Base-by-base conservation (phyloP, 1,140 invertebrate species). In the Lethocerus indicus region DNA sequence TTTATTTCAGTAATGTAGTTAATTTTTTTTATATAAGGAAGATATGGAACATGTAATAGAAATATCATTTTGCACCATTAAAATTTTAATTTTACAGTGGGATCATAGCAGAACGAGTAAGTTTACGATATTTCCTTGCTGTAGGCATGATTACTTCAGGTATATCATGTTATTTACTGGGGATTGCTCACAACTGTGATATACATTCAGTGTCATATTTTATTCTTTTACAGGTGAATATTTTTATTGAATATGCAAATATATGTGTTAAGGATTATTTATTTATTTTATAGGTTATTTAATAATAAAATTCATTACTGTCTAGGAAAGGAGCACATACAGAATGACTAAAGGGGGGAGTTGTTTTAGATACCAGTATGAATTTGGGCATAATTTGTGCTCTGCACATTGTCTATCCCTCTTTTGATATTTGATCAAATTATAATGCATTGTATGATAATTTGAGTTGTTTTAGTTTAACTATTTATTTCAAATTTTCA, bases 71-170 rank as follows among this genome's bases (percentile, higher is more conserved):
- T n/a, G n/a, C n/a, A n/a, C n/a, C n/a, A n/a, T n/a, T n/a, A n/a
- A n/a, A n/a, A n/a, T n/a, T n/a, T 53, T 62, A 13, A 53, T 55
- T 53, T 55, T 66, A 7, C 57, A 82, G 77, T 73, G 92, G 92
- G 4, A 81, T 94, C 59, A 68, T 96, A 44, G 92, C 92, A 0
- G 93, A 98, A 64, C 68, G 91, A 36, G 81, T 91, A 37, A 87
- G 93, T 63, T 65, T 98, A 24, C 69, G 92, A 16, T 90, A 91
- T 62, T 98, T 92, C 64, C 70, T 97, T 13, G 71, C 84, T 0
- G 59, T 85, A 35, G 92, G 92, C 42, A 96, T 96, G 91, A 66
- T 97, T 23, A 62, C 81, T 2, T 91, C 87, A 9, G 90, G 90
- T 18, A 66, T 89, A 13, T 83, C 88, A 54, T 87, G 83, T 54